phyloP scores from a whole-genome alignment of 1,140 invertebrate species.

The Dysdera silvatica region DNA sequence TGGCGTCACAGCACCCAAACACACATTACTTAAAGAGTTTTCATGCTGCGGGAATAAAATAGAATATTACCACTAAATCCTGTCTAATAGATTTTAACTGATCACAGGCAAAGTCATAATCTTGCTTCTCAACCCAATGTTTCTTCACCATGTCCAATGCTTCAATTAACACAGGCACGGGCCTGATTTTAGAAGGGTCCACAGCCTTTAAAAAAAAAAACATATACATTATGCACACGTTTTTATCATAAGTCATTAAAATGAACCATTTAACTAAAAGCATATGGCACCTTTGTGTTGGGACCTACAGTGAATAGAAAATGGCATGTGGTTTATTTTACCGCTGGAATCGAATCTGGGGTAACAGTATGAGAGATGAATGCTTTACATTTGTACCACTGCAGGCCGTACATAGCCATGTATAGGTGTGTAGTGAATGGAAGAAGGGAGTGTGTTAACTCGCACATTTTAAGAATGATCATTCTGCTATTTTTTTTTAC shows the following conservation, averaged over 20 bases:
- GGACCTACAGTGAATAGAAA: neutral
- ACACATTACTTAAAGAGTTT: too few species aligned
- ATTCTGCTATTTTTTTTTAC: too few species aligned
- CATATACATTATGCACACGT: neutral
- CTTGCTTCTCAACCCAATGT: slow-evolving; percentile 76
- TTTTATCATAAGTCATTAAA: too few species aligned
- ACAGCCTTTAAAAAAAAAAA: slow-evolving; percentile 61
- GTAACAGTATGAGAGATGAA: too few species aligned
- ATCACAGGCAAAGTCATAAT: slow-evolving; percentile 95
- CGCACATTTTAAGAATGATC: too few species aligned
- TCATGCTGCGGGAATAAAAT: too few species aligned
- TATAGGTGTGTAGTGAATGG: too few species aligned
- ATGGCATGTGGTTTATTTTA: neutral
- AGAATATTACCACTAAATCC: slow-evolving; percentile 87
- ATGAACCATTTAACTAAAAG: neutral
- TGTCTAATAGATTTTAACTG: slow-evolving; percentile 97
- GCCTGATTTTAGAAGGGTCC: slow-evolving; percentile 80
- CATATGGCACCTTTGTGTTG: neutral
- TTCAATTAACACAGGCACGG: slow-evolving; percentile 70
- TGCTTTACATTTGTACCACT: too few species aligned
- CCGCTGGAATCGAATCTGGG: too few species aligned
- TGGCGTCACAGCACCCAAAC: too few species aligned
- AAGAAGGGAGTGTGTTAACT: too few species aligned
- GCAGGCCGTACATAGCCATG: too few species aligned
- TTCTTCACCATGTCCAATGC: slow-evolving; percentile 83